These are phyloP conservation scores for Lathronympha strigana DNA, from an alignment of 2,888 invertebrate species.

Conservation along the genomic window DNA sequence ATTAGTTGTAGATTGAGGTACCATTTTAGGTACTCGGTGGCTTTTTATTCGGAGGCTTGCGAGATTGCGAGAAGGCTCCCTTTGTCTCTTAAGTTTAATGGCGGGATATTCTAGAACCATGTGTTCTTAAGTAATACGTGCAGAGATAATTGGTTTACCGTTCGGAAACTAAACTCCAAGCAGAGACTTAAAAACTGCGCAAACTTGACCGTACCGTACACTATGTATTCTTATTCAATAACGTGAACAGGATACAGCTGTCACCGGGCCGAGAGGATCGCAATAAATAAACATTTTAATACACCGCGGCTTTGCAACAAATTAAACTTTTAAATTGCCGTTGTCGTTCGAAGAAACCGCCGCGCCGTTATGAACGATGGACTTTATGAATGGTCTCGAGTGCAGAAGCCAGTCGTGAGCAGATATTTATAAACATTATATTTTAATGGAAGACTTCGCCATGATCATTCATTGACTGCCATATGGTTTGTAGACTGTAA, in stretches of 20 bases:
- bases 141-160: too few relatives aligned
- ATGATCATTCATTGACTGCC: background rate
- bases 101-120: too few relatives aligned
- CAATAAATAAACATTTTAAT: conserved; percentile 67
- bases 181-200: background rate
- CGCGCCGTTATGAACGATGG: conserved; percentile 51
- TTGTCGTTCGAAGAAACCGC: conserved; percentile 51
- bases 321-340: conserved; percentile 58
- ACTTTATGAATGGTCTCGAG: conserved; percentile 56
- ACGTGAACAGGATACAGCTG: conserved; percentile 60
- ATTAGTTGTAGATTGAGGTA: too few relatives aligned
- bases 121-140: too few relatives aligned
- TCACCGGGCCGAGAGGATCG: conserved; percentile 55
- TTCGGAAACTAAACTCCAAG: too few relatives aligned
- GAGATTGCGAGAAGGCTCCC: too few relatives aligned
- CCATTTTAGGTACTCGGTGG: too few relatives aligned
- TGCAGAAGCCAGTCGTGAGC: conserved; percentile 10
- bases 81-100: too few relatives aligned
- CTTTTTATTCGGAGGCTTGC: too few relatives aligned
- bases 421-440: conserved; percentile 23
- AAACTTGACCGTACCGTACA: conserved; percentile 26
- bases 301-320: conserved; percentile 49
- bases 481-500: background rate
- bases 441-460: conserved; percentile 3
- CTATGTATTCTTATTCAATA: conserved; percentile 45